phyloP scores from a whole-genome alignment of 2,888 invertebrate genomes.

The Argyresthia goedartella region DNA sequence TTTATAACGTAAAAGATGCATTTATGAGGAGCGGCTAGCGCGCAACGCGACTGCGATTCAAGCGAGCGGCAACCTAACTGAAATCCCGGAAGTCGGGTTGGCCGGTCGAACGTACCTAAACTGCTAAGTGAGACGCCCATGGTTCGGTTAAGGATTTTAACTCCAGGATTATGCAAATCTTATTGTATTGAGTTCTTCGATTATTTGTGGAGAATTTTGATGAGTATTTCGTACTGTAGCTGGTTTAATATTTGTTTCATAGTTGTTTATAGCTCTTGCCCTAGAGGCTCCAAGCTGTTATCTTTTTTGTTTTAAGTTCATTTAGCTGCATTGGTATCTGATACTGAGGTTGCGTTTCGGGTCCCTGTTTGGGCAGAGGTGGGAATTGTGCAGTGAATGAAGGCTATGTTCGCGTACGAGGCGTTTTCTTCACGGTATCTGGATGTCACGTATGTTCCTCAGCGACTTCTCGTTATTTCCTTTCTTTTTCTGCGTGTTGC shows the following conservation, averaged over 20 bases:
- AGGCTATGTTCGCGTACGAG: not conserved
- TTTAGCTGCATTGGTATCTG: not conserved
- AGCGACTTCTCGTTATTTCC: not conserved
- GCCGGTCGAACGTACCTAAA: too few species aligned
- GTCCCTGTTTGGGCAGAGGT: not conserved
- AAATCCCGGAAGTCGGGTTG: too few species aligned
- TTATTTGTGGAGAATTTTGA: not conserved
- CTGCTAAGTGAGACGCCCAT: too few species aligned
- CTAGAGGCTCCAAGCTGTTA: not conserved
- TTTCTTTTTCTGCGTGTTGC: not conserved
- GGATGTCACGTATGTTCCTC: not conserved
- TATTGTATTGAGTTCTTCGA: not conserved
- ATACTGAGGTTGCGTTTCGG: not conserved
- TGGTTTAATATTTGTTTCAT: not conserved
- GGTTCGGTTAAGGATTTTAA: not conserved
- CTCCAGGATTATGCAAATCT: constrained; percentile 1
- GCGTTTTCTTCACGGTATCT: not conserved
- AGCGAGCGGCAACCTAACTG: too few species aligned
- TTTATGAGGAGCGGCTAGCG: too few species aligned
- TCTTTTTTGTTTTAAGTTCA: not conserved
- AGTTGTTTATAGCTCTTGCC: not conserved
- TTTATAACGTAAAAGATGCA: not conserved
- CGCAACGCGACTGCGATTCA: too few species aligned
- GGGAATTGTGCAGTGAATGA: not conserved
- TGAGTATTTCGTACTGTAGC: not conserved